A percentile compares a stretch with the other conserved stretches of the same genome.
Conservation (phyloP, 2,888 invertebrate species). For the Axea sp. region DNA sequence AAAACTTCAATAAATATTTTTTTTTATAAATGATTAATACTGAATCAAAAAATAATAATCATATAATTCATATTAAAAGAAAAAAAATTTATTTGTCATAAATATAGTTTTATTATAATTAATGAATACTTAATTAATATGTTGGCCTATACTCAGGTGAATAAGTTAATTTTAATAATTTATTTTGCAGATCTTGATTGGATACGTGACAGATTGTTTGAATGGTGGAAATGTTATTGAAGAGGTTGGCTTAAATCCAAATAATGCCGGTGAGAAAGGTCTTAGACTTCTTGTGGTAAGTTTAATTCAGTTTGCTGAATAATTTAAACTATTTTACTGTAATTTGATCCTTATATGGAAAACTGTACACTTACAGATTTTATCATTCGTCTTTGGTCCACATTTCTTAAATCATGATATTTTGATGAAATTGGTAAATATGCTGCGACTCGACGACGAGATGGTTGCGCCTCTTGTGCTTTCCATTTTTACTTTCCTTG, state of each 20-base stretch:
- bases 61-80: too few species aligned
- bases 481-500: slow-evolving; percentile 91
- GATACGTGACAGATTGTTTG: slow-evolving; percentile 84
- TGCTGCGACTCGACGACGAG: slow-evolving; percentile 91
- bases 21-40: too few species aligned
- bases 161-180: slow-evolving; percentile 6
- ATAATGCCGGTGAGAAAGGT: slow-evolving; percentile 93
- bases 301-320: slow-evolving; percentile 46
- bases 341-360: too few species aligned
- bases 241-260: slow-evolving; percentile 89
- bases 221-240: slow-evolving; percentile 85
- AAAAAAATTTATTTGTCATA: too few species aligned
- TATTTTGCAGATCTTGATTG: slow-evolving; percentile 80
- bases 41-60: too few species aligned
- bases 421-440: slow-evolving; percentile 86
- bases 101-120: too few species aligned
- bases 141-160: too few species aligned
- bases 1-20: too few species aligned
- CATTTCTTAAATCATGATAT: slow-evolving; percentile 94
- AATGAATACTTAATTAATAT: too few species aligned
- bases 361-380: slow-evolving; percentile 84
- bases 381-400: slow-evolving; percentile 95
- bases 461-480: slow-evolving; percentile 89
- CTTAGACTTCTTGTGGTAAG: slow-evolving; percentile 90
- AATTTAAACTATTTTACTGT: too few species aligned